A percentile compares a stretch with the other conserved stretches of the same genome.
These are phyloP conservation scores for human (Homo sapiens) DNA, from an alignment of 2,113 vertebrate species.

Conservation along the genomic window DNA sequence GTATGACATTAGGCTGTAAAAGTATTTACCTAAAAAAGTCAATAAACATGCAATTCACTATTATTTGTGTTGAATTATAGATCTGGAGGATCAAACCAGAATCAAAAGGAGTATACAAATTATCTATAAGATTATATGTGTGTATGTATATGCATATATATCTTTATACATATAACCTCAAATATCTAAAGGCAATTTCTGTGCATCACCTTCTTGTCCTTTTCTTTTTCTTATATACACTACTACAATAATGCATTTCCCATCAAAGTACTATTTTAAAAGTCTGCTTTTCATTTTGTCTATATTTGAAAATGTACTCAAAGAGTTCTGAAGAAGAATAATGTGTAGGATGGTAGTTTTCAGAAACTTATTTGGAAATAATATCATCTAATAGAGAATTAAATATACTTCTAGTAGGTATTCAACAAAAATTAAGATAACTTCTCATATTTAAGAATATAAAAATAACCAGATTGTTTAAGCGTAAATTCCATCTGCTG, in stretches of 20 bases:
- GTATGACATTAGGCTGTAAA: background rate
- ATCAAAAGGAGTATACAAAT: background rate
- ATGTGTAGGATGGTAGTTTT: constrained; percentile 18
- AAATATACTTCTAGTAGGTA: constrained; percentile 17
- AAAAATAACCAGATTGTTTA: background rate
- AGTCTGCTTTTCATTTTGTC: background rate
- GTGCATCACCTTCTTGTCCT: background rate
- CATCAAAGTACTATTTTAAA: background rate
- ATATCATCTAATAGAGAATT: constrained; percentile 4
- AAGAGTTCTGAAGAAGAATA: constrained; percentile 25
- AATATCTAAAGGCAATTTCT: background rate
- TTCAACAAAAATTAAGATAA: background rate
- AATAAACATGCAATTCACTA: background rate
- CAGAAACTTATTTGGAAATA: constrained; percentile 52
- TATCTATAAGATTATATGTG: background rate
- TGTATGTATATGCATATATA: background rate
- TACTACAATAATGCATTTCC: constrained; percentile 20
- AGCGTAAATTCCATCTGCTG: background rate
- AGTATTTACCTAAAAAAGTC: background rate
- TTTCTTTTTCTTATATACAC: constrained; percentile 1
- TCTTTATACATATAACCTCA: background rate
- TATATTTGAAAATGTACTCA: constrained; percentile 34
- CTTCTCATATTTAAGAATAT: background rate
- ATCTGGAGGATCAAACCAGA: background rate
- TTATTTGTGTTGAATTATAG: background rate